Base-by-base conservation (phyloP, 2,888 invertebrate species). In the Ectemnius lituratus region DNA sequence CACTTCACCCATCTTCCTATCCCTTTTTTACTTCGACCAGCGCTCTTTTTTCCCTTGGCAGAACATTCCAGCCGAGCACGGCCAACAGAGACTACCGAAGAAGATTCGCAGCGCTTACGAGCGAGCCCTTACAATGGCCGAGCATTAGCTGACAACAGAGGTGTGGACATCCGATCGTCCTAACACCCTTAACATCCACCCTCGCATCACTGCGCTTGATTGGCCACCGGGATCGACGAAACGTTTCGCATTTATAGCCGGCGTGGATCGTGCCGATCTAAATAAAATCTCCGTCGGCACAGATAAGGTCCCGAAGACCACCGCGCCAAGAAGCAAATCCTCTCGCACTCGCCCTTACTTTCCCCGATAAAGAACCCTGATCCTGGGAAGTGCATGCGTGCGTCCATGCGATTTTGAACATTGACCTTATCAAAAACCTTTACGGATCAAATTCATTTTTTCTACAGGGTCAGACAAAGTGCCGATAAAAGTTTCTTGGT, bases 61-160 rank as follows among this genome's bases (percentile, higher is more conserved):
- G 73, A 62, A 67, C 80, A 68, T 72, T 67, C 69, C 67, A 57
- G 57, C 37, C 8, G 4, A 37, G 37, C 37, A 37, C 1, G 37
- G 37, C 49, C 23, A 70, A 62, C 70, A 57, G 70, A 71, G 67
- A 76, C 74, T 76, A 67, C 79, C 68, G 47, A 64, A 23, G 79
- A 73, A 83, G 81, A 84, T 86, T 83, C 87, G 75, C 73, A 76
- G 77, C 83, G 81, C 84, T 86, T 87, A 87, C 84, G 85, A 85
- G 83, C 80, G 80, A 85, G 83, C 86, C 83, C 85, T 81, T 79
- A 85, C 87, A 89, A 87, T 88, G 85, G 86, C 84, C 84, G 63
- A 76, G 86, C 88, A 90, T 88, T 88, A 90, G 88, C 88, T 87
- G 89, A 89, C 89, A 88, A 90, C 89, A 85, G 89, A 90, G 89